Percentiles rank a stretch among this genome's conserved stretches.
Conservation (phyloP, 1,140 invertebrate genomes). For the Pectinophora gossypiella region DNA sequence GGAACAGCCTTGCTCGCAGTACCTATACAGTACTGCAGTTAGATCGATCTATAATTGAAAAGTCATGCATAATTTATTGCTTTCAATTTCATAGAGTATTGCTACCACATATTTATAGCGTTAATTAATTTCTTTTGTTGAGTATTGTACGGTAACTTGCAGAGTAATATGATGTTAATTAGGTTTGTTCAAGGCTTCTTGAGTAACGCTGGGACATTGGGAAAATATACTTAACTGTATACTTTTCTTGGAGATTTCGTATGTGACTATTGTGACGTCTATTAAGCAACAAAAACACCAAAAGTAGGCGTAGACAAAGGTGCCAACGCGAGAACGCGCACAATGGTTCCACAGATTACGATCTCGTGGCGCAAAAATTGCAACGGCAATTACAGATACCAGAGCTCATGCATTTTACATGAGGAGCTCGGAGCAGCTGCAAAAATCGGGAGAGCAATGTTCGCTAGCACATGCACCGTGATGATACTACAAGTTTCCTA, state of each 20-base stretch:
- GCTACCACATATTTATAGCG: too few relatives aligned
- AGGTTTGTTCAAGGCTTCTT: too few relatives aligned
- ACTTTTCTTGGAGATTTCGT: background rate
- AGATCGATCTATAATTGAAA: background rate
- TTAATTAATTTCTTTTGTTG: too few relatives aligned
- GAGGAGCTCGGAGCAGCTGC: slow-evolving; percentile 13
- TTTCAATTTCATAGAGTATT: background rate
- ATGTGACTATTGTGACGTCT: background rate
- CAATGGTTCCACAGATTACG: background rate
- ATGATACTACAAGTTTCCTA: slow-evolving; percentile 49
- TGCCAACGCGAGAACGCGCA: background rate
- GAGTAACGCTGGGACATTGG: too few relatives aligned
- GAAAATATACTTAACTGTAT: background rate
- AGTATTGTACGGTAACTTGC: too few relatives aligned
- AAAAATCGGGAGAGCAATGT: slow-evolving; percentile 33
- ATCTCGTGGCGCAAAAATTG: background rate
- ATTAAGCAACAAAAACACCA: background rate
- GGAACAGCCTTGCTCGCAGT: background rate
- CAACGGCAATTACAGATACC: background rate
- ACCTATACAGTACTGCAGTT: background rate
- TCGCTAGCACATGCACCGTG: slow-evolving; percentile 24
- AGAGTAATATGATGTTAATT: too few relatives aligned
- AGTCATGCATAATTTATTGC: background rate
- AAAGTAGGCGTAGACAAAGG: background rate
- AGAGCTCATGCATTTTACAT: slow-evolving; percentile 2